Evolutionary conservation across 2,113 vertebrate species (phyloP).

Genomic region (Pteruthius melanotis): DNA sequence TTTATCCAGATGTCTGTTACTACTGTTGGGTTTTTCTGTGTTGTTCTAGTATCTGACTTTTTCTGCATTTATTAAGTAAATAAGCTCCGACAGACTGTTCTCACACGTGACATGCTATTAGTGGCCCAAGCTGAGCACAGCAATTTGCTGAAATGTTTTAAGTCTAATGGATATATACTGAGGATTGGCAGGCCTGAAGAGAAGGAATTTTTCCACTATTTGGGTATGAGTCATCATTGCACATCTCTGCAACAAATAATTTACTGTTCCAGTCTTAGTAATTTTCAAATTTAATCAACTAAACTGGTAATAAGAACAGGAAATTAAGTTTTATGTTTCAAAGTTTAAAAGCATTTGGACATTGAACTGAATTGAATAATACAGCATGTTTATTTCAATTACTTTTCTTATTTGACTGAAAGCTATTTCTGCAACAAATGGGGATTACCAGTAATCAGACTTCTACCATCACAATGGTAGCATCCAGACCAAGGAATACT

Average conservation of each 20-base stretch:
- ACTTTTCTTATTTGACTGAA: not conserved
- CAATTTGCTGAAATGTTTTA: not conserved
- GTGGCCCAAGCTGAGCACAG: not conserved
- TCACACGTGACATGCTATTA: not conserved
- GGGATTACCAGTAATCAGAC: not conserved
- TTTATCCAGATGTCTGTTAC: constrained; percentile 37
- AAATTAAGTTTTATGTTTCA: constrained; percentile 22
- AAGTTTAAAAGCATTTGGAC: constrained; percentile 23
- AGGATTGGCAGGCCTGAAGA: not conserved
- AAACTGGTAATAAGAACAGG: not conserved
- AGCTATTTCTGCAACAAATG: not conserved
- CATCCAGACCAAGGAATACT: not conserved
- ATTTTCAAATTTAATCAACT: constrained; percentile 26
- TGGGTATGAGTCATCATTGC: not conserved
- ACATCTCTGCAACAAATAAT: not conserved
- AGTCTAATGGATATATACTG: not conserved
- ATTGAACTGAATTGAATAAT: not conserved
- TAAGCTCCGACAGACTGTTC: not conserved
- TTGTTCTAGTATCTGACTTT: constrained; percentile 5
- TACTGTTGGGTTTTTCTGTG: not conserved
- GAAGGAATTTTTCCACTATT: not conserved
- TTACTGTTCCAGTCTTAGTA: not conserved
- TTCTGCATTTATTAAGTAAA: constrained; percentile 26
- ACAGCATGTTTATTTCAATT: not conserved
- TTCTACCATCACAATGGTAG: not conserved